Evolutionary conservation across 2,797 vertebrate genomes (phyloP).

Genomic region (Amazonetta brasiliensis): DNA sequence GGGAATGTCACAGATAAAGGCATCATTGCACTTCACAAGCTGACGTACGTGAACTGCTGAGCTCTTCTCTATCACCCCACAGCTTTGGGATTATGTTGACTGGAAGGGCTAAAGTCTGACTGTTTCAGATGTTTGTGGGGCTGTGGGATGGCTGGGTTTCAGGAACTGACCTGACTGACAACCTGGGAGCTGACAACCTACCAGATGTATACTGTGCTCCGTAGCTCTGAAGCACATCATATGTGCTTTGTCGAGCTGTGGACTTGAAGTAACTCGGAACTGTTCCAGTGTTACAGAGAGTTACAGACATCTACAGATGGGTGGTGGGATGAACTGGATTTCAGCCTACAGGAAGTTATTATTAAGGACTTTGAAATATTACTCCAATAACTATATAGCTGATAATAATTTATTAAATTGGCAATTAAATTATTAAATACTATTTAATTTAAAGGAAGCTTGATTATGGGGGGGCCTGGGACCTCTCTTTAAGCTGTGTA

Average conservation of each 20-base stretch:
- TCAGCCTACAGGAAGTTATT: not conserved
- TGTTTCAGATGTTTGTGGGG: accelerated
- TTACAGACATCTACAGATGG: not conserved
- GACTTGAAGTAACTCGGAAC: not conserved
- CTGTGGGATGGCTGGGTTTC: not conserved
- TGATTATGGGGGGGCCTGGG: not conserved
- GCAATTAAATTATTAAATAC: not conserved
- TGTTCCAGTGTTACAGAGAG: not conserved
- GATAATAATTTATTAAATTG: not conserved
- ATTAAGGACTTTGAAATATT: not conserved
- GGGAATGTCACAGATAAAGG: slow-evolving; percentile 93
- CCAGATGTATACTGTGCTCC: accelerated
- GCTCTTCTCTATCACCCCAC: accelerated
- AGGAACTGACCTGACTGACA: not conserved
- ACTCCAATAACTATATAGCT: not conserved
- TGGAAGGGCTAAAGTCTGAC: not conserved
- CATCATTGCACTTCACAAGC: slow-evolving; percentile 85
- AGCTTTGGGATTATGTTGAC: accelerated
- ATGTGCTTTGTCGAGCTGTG: not conserved
- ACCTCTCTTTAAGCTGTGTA: not conserved
- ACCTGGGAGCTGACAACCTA: too few relatives aligned
- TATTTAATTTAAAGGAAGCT: not conserved
- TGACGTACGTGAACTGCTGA: slow-evolving; percentile 77
- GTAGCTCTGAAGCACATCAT: accelerated
- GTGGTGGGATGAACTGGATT: not conserved